Base-by-base conservation (phyloP, 2,888 invertebrate genomes). In the Caprella mutica region DNA sequence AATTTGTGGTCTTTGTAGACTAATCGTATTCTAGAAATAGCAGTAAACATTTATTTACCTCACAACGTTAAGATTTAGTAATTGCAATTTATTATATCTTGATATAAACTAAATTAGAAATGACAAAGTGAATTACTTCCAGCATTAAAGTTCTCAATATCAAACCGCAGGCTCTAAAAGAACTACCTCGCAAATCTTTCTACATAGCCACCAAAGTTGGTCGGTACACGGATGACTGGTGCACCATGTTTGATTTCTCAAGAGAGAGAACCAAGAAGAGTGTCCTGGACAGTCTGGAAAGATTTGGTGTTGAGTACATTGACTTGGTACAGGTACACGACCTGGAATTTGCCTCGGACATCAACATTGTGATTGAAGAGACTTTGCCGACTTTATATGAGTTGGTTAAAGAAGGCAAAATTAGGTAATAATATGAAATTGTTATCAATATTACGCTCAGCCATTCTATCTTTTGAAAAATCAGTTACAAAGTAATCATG, bases 271-370 rank as follows among this genome's bases (percentile, higher is more conserved):
- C 87, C 0, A 76, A 80, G 4, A 76, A 80, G 56, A 86, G 85
- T 68, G 78, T 96, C 9, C 81, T 87, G 55, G 78, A 77, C 53
- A 91, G 90, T 64, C 76, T 94, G 46, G 70, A 77, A 57, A 74
- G 79, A 17, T 76, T 96, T 14, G 82, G 83, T 1, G 69, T 93
- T 58, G 82, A 85, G 61, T 90, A 89, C 71, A 81, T 94, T 0
- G 94, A 96, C 71, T 73, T 94, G 26, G 81, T 94, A 69, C 91
- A 92, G 79, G 91, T 90, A 19, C 94, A 94, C 69, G 94, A 96
- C 69, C 76, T 87, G 56, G 92, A 61, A 39, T 94, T 91, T 71
- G 86, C 88, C 0, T 14, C 54, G 27, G 81, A 80, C 62, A 72
- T 82, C 21, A 82, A 87, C 40, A 74, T 85, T 9, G 77, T 96